phyloP scores from a whole-genome alignment of 2,797 vertebrate genomes.

The Lutjanus argentimaculatus region DNA sequence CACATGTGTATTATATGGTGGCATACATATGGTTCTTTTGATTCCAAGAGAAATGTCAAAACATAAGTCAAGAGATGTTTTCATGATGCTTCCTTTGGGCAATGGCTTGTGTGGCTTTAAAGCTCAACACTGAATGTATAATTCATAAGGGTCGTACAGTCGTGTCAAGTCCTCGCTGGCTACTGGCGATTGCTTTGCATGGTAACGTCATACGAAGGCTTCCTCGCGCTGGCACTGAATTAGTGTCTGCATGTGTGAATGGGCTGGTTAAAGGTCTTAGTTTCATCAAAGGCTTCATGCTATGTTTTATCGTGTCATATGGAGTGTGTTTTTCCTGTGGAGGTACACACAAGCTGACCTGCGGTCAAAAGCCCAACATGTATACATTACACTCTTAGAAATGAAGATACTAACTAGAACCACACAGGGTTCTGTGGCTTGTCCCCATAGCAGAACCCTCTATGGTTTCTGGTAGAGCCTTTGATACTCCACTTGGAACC shows the following conservation, averaged over 20 bases:
- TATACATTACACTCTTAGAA: no score
- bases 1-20: background rate
- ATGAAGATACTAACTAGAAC: no score
- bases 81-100: conserved; percentile 8
- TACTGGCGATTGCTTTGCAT: conserved; percentile 17
- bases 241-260: conserved; percentile 27
- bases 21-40: background rate
- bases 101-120: background rate
- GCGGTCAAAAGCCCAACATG: conserved; percentile 23
- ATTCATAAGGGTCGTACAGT: conserved; percentile 17
- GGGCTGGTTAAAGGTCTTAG: conserved; percentile 23
- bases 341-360: conserved; percentile 24
- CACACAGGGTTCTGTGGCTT: no score
- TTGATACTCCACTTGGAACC: no score
- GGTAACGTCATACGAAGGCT: conserved; percentile 1
- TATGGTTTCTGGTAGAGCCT: no score
- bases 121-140: conserved; percentile 18
- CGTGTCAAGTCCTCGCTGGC: background rate
- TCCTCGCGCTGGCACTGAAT: conserved; percentile 4
- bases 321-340: conserved; percentile 2
- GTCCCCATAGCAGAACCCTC: no score
- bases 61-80: background rate
- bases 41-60: conserved; percentile 6
- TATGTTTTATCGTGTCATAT: conserved; percentile 11
- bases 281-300: conserved; percentile 23